Conservation (phyloP, 2,113 vertebrate genomes). For the Seriola dumerili region DNA sequence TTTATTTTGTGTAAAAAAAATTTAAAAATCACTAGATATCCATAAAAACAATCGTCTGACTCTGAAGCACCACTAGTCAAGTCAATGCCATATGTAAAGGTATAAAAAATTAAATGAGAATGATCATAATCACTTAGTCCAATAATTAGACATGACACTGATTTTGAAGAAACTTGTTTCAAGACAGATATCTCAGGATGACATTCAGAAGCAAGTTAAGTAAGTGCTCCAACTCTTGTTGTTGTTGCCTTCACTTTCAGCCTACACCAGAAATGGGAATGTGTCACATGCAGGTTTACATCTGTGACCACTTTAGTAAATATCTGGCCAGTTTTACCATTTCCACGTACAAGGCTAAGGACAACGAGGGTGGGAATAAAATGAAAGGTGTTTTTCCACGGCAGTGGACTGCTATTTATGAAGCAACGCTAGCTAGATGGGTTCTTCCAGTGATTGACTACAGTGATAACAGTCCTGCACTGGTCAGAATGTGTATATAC, state of each 20-base stretch:
- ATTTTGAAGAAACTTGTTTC: neutral
- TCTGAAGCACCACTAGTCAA: neutral
- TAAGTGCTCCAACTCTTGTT: neutral
- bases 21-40: constrained; percentile 22
- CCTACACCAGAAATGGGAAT: neutral
- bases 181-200: neutral
- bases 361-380: neutral
- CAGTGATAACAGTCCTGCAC: neutral
- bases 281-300: neutral
- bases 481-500: neutral
- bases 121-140: neutral
- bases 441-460: too few species aligned
- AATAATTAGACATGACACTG: neutral
- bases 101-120: neutral
- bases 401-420: neutral
- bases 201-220: neutral
- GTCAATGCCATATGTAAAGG: neutral
- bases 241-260: neutral
- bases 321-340: neutral
- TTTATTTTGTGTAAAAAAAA: constrained; percentile 51
- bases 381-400: neutral
- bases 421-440: neutral
- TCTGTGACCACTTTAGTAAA: neutral
- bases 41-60: constrained; percentile 36
- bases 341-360: neutral